Base-by-base conservation (phyloP, 2,888 invertebrate genomes). In the Luperina nickerlii region DNA sequence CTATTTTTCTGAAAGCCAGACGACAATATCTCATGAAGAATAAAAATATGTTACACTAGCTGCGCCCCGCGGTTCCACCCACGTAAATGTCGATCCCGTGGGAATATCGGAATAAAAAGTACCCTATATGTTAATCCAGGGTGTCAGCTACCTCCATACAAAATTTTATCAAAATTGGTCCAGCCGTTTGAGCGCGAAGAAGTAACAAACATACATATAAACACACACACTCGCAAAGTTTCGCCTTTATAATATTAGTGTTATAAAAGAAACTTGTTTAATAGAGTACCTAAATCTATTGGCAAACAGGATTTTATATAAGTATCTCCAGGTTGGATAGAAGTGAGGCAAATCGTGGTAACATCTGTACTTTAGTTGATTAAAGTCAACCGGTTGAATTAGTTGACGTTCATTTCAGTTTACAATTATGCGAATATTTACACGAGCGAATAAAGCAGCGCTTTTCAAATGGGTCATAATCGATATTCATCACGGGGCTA, bases 401-500 rank as follows among this genome's bases (percentile, higher is more conserved):
- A 76, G 77, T 80, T 70, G 65, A 78, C 74, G 62, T 73, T 81
- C 62, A 75, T 78, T 82, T 67, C 42, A 87, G 68, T 83, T 78
- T 70, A 74, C 74, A 68, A 70, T 83, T 85, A 88, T 73, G 82
- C 72, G 63, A 66, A 63, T 78, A 80, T 87, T 83, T 87, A 87
- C 74, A 82, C 74, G 75, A 82, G 76, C 72, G 78, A 83, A 82
- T 85, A 88, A 90, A 87, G 87, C 87, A 83, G 83, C 81, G 88
- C 86, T 86, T 84, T 90, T 89, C 89, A 90, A 92, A 92, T 90
- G 86, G 92, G 90, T 88, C 92, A 90, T 91, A 92, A 91, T 92
- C 92, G 92, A 93, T 93, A 94, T 92, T 93, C 92, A 93, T 92
- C 92, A 91, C 89, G 87, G 85, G 82, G 83, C 89, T 90, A 92